Evolutionary conservation across 1,140 invertebrate species (phyloP).

Genomic region (Chionoecetes opilio): DNA sequence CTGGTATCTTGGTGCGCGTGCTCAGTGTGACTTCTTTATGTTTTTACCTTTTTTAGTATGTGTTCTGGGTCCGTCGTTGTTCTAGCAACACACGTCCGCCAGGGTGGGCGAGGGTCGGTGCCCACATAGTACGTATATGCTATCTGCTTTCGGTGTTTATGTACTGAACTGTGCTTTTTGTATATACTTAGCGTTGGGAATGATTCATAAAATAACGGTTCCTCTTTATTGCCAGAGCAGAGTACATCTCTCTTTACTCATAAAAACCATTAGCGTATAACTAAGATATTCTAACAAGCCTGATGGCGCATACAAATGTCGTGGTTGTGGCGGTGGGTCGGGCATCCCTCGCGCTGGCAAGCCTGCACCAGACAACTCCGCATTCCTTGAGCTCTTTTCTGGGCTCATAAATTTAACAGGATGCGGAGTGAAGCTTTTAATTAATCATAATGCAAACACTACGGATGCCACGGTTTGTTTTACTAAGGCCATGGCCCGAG

Average conservation of each 20-base stretch:
- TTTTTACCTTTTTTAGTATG: background rate
- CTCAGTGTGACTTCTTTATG: too few species aligned
- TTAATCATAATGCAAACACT: constrained; percentile 8
- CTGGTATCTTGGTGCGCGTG: too few species aligned
- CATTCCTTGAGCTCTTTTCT: background rate
- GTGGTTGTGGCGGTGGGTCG: background rate
- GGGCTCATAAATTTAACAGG: background rate
- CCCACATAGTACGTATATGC: background rate
- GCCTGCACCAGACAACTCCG: background rate
- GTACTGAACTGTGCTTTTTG: background rate
- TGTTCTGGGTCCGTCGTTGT: background rate
- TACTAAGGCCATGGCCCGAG: background rate
- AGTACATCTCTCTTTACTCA: background rate
- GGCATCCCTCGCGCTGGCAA: background rate
- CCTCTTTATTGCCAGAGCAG: background rate
- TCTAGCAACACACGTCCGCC: background rate
- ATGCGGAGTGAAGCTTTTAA: background rate
- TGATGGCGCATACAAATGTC: background rate
- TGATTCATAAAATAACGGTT: background rate
- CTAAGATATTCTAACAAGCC: background rate
- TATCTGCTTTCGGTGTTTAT: background rate
- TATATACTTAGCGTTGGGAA: background rate
- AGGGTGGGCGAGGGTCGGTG: background rate
- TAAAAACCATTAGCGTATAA: constrained; percentile 20
- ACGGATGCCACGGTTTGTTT: constrained; percentile 10